phyloP scores from a whole-genome alignment of 2,797 vertebrate species.

The Xenops minutus region DNA sequence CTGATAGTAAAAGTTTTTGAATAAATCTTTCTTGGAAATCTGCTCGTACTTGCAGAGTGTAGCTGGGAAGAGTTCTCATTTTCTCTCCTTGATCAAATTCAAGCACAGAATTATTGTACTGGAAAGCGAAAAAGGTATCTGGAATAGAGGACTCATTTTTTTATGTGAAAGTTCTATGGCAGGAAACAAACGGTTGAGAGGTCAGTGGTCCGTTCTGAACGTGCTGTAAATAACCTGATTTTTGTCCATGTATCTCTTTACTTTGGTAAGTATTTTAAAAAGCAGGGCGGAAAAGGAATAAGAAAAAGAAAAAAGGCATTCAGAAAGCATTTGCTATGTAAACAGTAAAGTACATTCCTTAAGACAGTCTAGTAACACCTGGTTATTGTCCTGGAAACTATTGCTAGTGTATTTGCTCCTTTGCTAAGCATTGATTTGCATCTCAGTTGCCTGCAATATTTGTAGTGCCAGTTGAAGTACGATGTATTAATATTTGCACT shows the following conservation, averaged over 20 bases:
- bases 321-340: not conserved
- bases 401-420: not conserved
- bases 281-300: rapidly evolving
- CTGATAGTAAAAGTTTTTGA: not conserved
- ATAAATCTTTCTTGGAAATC: not conserved
- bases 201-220: not conserved
- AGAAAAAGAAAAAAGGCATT: not conserved
- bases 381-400: not conserved
- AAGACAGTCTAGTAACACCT: not conserved
- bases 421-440: not conserved
- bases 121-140: not conserved
- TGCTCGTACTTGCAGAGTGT: not conserved
- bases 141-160: not conserved
- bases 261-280: not conserved
- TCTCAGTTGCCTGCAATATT: not conserved
- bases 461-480: not conserved
- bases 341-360: not conserved
- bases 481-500: not conserved
- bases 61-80: not conserved
- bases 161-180: not conserved
- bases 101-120: not conserved
- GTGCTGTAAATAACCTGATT: not conserved
- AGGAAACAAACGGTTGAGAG: not conserved
- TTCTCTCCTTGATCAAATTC: not conserved
- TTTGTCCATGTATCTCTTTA: not conserved